Evolutionary conservation across 1,140 invertebrate species (phyloP).

Genomic region (Arion vulgaris): DNA sequence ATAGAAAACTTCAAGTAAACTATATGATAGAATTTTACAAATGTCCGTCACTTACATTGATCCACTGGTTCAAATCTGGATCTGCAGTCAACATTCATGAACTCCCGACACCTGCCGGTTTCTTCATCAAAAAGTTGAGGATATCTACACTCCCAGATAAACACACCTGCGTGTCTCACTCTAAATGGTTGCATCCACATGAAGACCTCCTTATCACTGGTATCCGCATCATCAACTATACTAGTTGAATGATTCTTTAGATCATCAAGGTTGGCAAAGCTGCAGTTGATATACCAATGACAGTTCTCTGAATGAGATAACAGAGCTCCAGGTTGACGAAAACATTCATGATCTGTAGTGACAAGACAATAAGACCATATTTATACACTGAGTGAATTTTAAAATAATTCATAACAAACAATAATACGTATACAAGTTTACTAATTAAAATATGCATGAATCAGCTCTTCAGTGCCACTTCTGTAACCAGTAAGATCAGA

Average conservation of each 20-base stretch:
- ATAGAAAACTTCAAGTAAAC: no score
- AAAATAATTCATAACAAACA: no score
- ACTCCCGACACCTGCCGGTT: conserved; percentile 51
- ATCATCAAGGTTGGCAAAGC: conserved; percentile 20
- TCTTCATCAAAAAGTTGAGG: conserved; percentile 58
- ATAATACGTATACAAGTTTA: no score
- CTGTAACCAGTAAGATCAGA: no score
- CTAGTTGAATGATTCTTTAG: background rate
- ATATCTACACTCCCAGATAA: conserved; percentile 57
- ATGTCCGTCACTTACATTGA: conserved; percentile 58
- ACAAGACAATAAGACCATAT: no score
- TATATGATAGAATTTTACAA: background rate
- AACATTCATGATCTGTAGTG: conserved; percentile 40
- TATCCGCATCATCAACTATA: background rate
- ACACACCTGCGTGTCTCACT: conserved; percentile 23
- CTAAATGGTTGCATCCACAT: background rate
- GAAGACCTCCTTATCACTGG: background rate
- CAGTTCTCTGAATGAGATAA: conserved; percentile 50
- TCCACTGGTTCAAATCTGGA: conserved; percentile 56
- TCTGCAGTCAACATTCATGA: conserved; percentile 57
- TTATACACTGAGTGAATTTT: no score
- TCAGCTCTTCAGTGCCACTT: no score
- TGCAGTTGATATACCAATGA: conserved; percentile 59
- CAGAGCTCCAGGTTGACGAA: conserved; percentile 25
- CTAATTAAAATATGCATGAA: no score